Percentiles rank a stretch among this genome's conserved stretches.
These are phyloP conservation scores for Eueremaeus valkanovi DNA, from an alignment of 2,888 invertebrate species.

Conservation along the genomic window DNA sequence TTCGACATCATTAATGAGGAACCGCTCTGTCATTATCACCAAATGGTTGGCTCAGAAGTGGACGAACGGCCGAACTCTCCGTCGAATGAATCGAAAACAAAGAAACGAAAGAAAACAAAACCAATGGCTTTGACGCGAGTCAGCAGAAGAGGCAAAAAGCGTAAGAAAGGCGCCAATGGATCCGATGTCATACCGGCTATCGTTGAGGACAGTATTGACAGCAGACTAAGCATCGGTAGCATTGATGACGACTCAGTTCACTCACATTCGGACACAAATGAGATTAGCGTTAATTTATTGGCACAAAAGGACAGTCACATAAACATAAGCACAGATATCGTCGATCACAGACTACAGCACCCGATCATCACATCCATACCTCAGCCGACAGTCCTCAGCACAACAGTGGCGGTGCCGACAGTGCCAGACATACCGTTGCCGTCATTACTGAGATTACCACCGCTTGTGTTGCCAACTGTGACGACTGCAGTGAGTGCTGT, in stretches of 20 bases:
- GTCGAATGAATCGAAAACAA: not conserved
- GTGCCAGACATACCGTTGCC: not conserved
- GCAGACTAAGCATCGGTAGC: not conserved
- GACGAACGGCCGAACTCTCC: not conserved
- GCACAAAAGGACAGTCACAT: not conserved
- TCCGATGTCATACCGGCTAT: not conserved
- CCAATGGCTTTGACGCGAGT: conserved; percentile 32
- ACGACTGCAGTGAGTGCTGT: not conserved
- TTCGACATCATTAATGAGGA: conserved; percentile 73
- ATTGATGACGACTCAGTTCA: conserved; percentile 8
- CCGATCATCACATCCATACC: not conserved
- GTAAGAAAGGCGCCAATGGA: conserved; percentile 8
- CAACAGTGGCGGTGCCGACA: not conserved
- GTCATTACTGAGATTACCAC: not conserved
- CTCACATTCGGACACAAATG: not conserved
- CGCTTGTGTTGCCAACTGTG: not conserved
- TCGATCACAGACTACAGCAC: too few species aligned
- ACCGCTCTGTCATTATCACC: conserved; percentile 80
- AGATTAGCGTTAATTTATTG: conserved; percentile 11
- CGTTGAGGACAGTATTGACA: conserved; percentile 25
- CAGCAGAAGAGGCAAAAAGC: conserved; percentile 22
- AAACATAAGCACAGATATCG: not conserved
- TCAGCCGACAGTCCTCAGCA: not conserved
- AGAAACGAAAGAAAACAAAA: not conserved
- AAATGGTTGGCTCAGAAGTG: conserved; percentile 54